These are phyloP conservation scores for Macaria liturata DNA, from an alignment of 2,888 invertebrate species.

Conservation along the genomic window DNA sequence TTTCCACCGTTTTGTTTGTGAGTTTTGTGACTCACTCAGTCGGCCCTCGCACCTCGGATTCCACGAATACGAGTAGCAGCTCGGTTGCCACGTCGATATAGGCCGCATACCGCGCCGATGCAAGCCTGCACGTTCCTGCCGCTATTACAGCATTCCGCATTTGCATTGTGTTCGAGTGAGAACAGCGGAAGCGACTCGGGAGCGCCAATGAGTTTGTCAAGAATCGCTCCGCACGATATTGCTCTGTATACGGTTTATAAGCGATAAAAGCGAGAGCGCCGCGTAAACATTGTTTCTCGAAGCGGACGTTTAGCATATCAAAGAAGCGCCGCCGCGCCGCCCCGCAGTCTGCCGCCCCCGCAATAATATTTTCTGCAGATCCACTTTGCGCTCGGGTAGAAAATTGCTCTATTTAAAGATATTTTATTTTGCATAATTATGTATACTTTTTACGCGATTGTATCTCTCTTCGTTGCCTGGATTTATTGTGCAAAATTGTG, in stretches of 20 bases:
- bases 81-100: constrained; percentile 24
- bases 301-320: constrained; percentile 61
- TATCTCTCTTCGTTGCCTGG: too few relatives aligned
- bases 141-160: constrained; percentile 35
- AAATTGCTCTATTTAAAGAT: constrained; percentile 15
- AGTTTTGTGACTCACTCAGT: constrained; percentile 9
- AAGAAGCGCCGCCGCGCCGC: constrained; percentile 44
- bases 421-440: constrained; percentile 1
- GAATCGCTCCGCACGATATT: constrained; percentile 56
- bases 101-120: constrained; percentile 23
- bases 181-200: constrained; percentile 39
- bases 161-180: constrained; percentile 25
- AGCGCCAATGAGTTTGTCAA: constrained; percentile 38
- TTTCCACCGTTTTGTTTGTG: constrained; percentile 22
- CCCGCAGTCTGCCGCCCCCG: constrained; percentile 32
- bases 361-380: constrained; percentile 25
- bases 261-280: constrained; percentile 56
- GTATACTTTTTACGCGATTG: too few relatives aligned
- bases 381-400: constrained; percentile 17
- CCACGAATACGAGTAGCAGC: constrained; percentile 24
- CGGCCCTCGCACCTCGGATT: constrained; percentile 24
- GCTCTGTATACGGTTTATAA: constrained; percentile 47
- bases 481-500: too few relatives aligned
- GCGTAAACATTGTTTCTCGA: constrained; percentile 57
- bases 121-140: constrained; percentile 28